Conservation (phyloP, 2,888 invertebrate species). For the Adelphocoris suturalis region DNA sequence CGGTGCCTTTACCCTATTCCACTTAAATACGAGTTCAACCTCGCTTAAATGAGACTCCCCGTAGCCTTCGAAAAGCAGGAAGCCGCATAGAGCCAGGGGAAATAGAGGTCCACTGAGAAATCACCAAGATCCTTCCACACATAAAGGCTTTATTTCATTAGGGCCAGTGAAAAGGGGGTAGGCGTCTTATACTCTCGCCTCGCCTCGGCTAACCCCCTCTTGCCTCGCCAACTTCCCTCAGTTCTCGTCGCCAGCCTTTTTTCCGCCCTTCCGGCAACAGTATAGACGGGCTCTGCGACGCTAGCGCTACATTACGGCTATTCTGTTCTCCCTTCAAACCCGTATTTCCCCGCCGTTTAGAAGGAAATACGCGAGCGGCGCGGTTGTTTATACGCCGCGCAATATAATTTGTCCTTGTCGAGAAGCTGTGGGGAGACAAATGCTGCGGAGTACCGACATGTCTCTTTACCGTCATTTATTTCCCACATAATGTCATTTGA, state of each 20-base stretch:
- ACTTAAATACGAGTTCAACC: neutral
- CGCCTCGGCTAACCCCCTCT: too few relatives aligned
- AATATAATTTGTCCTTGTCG: too few relatives aligned
- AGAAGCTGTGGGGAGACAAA: too few relatives aligned
- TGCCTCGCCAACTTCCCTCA: neutral
- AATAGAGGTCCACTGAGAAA: slow-evolving; percentile 24
- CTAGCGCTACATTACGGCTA: neutral
- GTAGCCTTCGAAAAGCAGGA: neutral
- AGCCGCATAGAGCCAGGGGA: neutral
- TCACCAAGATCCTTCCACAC: neutral
- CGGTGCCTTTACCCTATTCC: too few relatives aligned
- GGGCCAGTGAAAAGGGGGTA: neutral
- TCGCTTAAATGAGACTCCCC: neutral
- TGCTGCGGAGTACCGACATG: too few relatives aligned
- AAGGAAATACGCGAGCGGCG: neutral
- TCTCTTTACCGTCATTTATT: too few relatives aligned
- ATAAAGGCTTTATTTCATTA: slow-evolving; percentile 1
- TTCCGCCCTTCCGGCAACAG: neutral
- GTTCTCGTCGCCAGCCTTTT: neutral
- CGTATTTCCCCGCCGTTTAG: neutral
- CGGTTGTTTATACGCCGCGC: too few relatives aligned
- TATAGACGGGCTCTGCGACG: neutral
- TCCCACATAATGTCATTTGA: too few relatives aligned
- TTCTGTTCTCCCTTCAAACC: neutral
- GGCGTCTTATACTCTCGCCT: neutral